Conservation (phyloP, 2,888 invertebrate genomes). For the Melikaiella ostensackeni region DNA sequence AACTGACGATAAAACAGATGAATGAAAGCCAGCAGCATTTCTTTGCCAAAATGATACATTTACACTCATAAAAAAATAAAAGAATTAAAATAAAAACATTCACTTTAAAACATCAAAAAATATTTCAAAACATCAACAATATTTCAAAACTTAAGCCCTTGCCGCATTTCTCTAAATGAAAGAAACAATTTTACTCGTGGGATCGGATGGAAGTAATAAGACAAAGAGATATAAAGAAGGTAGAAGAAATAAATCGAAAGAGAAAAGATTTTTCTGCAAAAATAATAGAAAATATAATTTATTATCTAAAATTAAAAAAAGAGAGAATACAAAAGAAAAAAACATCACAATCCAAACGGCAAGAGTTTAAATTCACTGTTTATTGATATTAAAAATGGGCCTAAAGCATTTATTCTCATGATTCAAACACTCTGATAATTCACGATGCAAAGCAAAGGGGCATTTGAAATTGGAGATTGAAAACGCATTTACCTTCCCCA, state of each 20-base stretch:
- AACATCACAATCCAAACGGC: conserved; percentile 15
- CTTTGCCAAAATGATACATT: conserved; percentile 19
- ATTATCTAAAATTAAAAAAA: background rate
- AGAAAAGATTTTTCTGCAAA: background rate
- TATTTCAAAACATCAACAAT: background rate
- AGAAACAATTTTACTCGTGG: background rate
- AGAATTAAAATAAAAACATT: conserved; percentile 15
- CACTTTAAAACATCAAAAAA: background rate
- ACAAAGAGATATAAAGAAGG: background rate
- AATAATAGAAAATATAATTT: background rate
- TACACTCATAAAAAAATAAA: conserved; percentile 24
- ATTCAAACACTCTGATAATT: conserved; percentile 34
- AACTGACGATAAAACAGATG: conserved; percentile 29
- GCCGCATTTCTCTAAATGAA: background rate
- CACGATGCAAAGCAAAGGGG: conserved; percentile 41
- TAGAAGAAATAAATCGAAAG: conserved; percentile 22
- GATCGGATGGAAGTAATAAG: conserved; percentile 9
- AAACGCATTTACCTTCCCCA: conserved; percentile 39
- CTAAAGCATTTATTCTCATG: background rate
- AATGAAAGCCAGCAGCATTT: conserved; percentile 42
- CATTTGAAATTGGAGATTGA: conserved; percentile 35
- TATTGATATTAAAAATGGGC: background rate
- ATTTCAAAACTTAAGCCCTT: conserved; percentile 2
- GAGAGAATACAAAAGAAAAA: conserved; percentile 11
- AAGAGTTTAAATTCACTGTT: conserved; percentile 17